A percentile compares a stretch with the other conserved stretches of the same genome.
Evolutionary conservation across 2,888 invertebrate genomes (phyloP).

Genomic region (Thymelicus sylvestris): DNA sequence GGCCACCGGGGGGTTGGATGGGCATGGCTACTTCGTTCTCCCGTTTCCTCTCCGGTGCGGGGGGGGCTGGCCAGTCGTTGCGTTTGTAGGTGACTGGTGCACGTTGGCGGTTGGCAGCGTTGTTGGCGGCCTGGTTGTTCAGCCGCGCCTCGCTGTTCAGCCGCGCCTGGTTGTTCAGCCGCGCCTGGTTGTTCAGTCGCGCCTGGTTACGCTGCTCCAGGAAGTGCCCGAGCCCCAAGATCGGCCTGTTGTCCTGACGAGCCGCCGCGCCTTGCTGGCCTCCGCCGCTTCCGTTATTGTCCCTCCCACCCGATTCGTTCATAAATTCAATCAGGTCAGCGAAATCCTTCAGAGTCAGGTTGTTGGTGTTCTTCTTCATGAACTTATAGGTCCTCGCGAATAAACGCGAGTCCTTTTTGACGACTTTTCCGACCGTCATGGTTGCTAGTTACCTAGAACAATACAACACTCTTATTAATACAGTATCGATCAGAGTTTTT

Average conservation of each 20-base stretch:
- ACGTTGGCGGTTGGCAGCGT: constrained; percentile 9
- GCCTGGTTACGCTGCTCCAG: constrained; percentile 7
- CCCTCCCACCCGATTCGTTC: constrained; percentile 19
- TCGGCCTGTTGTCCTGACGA: constrained; percentile 9
- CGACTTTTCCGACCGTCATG: constrained; percentile 33
- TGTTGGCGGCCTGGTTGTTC: not conserved
- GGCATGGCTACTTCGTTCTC: constrained; percentile 4
- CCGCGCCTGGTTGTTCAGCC: constrained; percentile 2
- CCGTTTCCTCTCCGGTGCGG: not conserved
- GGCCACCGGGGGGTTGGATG: constrained; percentile 5
- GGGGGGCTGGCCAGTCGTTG: not conserved
- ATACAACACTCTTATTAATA: not conserved
- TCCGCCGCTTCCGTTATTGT: not conserved
- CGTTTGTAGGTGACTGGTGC: not conserved
- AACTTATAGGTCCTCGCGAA: constrained; percentile 18
- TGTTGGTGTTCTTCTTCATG: constrained; percentile 27
- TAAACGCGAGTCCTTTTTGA: constrained; percentile 24
- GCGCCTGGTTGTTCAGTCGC: constrained; percentile 4
- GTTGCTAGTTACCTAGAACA: constrained; percentile 12
- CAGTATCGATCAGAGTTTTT: not conserved
- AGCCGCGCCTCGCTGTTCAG: not conserved
- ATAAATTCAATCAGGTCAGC: constrained; percentile 28
- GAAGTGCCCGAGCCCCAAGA: constrained; percentile 18
- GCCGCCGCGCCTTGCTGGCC: not conserved
- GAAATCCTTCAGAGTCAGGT: constrained; percentile 30